Evolutionary conservation across 2,797 vertebrate species (phyloP).

Genomic region (Echeneis naucrates): DNA sequence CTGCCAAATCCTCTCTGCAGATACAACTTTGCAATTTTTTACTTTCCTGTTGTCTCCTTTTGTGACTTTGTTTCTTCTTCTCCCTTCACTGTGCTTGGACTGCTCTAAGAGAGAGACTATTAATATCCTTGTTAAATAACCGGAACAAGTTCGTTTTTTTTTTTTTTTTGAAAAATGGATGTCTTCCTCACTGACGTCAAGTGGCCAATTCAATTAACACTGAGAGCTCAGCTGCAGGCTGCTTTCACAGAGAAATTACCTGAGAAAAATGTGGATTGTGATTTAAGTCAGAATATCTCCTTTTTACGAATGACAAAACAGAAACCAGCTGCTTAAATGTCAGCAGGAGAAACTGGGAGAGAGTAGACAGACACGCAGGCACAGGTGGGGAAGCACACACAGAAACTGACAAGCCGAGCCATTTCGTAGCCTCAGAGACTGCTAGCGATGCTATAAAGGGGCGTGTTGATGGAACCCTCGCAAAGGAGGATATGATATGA

Average conservation of each 20-base stretch:
- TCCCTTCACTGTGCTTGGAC: neutral
- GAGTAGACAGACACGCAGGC: constrained; percentile 20
- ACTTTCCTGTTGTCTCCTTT: too few species aligned
- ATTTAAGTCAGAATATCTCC: constrained; percentile 14
- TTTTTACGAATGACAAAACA: neutral
- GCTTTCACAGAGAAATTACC: neutral
- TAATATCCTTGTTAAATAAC: neutral
- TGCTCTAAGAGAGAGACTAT: neutral
- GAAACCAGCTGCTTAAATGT: constrained; percentile 32
- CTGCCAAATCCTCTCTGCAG: neutral
- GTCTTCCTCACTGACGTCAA: neutral
- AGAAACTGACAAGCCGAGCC: neutral
- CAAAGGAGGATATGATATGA: constrained; percentile 12
- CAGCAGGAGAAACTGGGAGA: constrained; percentile 4
- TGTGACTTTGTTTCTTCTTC: neutral
- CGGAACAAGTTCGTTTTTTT: neutral
- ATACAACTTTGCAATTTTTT: too few species aligned
- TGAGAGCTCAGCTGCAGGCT: neutral
- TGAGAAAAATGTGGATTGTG: neutral
- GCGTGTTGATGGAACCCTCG: constrained; percentile 27
- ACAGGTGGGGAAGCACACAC: constrained; percentile 23
- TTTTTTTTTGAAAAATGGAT: constrained; percentile 6
- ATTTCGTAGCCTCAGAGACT: constrained; percentile 26
- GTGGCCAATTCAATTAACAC: constrained; percentile 2
- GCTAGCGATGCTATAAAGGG: constrained; percentile 29